Conservation (phyloP, 2,113 vertebrate species). For the human (Homo sapiens) region DNA sequence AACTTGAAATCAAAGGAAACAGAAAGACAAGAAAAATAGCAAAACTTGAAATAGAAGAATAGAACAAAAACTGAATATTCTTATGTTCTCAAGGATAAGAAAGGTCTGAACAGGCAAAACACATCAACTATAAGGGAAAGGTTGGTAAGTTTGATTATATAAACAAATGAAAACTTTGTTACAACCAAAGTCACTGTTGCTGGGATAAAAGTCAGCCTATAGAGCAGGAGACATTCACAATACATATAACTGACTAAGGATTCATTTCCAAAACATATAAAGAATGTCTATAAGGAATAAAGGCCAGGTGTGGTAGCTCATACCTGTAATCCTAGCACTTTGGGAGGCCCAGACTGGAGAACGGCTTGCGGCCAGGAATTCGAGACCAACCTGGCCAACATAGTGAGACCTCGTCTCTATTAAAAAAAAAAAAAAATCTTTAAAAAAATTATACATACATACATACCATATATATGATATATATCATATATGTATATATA, state of each 20-base stretch:
- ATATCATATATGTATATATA: too few species aligned
- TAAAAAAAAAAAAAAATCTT: too few species aligned
- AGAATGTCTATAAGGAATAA: neutral
- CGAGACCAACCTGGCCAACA: too few species aligned
- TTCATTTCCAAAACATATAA: neutral
- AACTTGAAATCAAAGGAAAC: neutral
- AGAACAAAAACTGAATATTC: neutral
- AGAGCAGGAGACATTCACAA: neutral
- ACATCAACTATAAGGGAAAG: neutral
- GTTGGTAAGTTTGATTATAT: neutral
- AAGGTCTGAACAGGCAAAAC: neutral
- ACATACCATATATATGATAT: too few species aligned
- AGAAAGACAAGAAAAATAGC: neutral
- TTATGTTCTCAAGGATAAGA: neutral
- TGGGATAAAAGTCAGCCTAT: too few species aligned
- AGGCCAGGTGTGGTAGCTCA: too few species aligned
- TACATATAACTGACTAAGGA: neutral
- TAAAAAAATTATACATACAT: too few species aligned
- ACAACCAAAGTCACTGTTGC: neutral
- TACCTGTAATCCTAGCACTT: too few species aligned
- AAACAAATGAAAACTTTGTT: neutral
- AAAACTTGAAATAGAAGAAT: neutral
- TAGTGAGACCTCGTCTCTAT: too few species aligned
- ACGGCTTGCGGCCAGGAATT: too few species aligned
- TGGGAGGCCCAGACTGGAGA: too few species aligned